A percentile compares a stretch with the other conserved stretches of the same genome.
These are phyloP conservation scores for Apotomis capreana DNA, from an alignment of 2,888 invertebrate species.

Conservation along the genomic window DNA sequence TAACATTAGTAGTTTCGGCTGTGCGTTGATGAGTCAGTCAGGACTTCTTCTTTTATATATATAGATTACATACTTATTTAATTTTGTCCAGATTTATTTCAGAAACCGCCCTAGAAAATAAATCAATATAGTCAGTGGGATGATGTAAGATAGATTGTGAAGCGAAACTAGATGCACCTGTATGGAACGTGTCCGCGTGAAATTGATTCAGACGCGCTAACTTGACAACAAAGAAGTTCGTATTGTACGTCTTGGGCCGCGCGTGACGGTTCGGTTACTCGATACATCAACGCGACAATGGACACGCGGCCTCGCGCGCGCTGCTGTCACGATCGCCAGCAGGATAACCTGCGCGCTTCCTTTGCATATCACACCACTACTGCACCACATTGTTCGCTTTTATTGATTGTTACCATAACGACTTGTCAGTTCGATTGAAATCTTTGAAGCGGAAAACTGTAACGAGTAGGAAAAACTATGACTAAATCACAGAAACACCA, in stretches of 20 bases:
- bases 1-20: too few relatives aligned
- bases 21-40: too few relatives aligned
- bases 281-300: slow-evolving; percentile 55
- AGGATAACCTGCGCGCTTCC: slow-evolving; percentile 48
- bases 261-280: slow-evolving; percentile 67
- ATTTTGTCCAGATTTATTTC: too few relatives aligned
- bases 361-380: slow-evolving; percentile 42
- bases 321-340: slow-evolving; percentile 62
- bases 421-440: not conserved
- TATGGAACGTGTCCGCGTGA: slow-evolving; percentile 63
- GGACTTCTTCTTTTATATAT: too few relatives aligned
- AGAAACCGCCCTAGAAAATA: too few relatives aligned
- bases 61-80: too few relatives aligned
- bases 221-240: slow-evolving; percentile 59
- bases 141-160: slow-evolving; percentile 10
- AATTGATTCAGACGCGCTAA: slow-evolving; percentile 71
- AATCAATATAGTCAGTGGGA: not conserved
- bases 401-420: slow-evolving; percentile 1
- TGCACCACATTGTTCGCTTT: not conserved
- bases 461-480: too few relatives aligned
- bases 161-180: slow-evolving; percentile 29
- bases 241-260: slow-evolving; percentile 57
- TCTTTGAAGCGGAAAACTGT: not conserved
- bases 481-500: too few relatives aligned
- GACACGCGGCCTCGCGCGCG: slow-evolving; percentile 61